Evolutionary conservation across 2,888 invertebrate species (phyloP), one percentile per base, ranked within the genome.

Genomic region (Argyra leucocephala): DNA sequence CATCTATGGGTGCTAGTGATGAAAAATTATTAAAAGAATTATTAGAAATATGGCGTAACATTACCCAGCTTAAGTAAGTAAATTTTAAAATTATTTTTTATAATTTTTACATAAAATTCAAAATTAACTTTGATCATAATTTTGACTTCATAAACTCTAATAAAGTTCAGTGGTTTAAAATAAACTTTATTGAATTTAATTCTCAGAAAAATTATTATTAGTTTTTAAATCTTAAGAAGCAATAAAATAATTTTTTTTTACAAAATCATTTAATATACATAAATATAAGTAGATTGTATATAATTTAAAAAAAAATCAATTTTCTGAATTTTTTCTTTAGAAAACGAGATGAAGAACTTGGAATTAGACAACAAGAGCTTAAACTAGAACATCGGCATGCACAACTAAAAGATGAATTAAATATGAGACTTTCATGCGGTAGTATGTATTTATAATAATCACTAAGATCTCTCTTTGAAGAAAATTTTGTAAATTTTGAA

Each of bases 311-410:
- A n/a, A n/a, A n/a, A n/a, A n/a, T n/a, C n/a, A n/a, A n/a, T n/a
- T n/a, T n/a, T n/a, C n/a, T 26, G 4, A 26, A 57, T 57, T 12
- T 64, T 61, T 18, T 4, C 31, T 62, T 23, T 57, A 80, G 80
- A 67, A 80, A 79, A 76, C 77, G 80, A 73, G 91, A 91, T 77
- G 87, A 89, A 69, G 91, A 91, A 80, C 82, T 92, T 68, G 82
- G 87, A 74, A 87, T 91, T 66, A 82, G 89, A 69, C 90, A 90
- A 62, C 86, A 90, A 76, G 91, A 92, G 78, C 81, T 92, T 68
- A 90, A 92, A 76, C 79, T 92, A 66, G 91, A 92, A 77, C 90
- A 91, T 80, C 82, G 91, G 64, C 90, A 92, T 76, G 88, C 89
- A 61, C 83, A 90, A 73, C 80, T 92, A 66, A 89, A 91, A 75